Conservation (phyloP, 1,140 invertebrate species). For the honey bee (Apis mellifera) region DNA sequence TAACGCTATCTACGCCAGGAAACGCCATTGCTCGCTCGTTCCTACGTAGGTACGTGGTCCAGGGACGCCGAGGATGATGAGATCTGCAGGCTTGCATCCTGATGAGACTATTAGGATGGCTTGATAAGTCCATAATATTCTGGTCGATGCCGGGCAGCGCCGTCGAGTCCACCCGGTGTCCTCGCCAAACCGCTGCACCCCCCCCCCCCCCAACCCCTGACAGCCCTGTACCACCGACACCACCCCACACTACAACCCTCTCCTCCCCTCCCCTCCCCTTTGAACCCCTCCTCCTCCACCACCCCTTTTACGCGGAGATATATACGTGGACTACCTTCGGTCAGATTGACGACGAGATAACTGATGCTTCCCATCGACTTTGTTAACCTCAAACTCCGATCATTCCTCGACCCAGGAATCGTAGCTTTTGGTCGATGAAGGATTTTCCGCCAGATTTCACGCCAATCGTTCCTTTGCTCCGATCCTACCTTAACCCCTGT, state of each 20-base stretch:
- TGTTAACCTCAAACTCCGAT: constrained; percentile 65
- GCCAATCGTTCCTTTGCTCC: constrained; percentile 39
- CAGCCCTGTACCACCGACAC: not conserved
- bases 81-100: constrained; percentile 80
- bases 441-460: constrained; percentile 42
- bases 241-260: not conserved
- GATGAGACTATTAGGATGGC: constrained; percentile 80
- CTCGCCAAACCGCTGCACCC: constrained; percentile 61
- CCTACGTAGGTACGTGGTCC: constrained; percentile 67
- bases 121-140: constrained; percentile 81
- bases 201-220: constrained; percentile 26
- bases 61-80: constrained; percentile 75
- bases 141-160: constrained; percentile 68
- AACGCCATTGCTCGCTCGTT: constrained; percentile 71
- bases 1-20: constrained; percentile 71
- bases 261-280: not conserved
- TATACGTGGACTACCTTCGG: constrained; percentile 57
- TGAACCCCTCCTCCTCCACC: too few species aligned
- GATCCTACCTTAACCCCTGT: not conserved
- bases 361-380: constrained; percentile 67
- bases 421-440: constrained; percentile 39
- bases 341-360: constrained; percentile 69
- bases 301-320: constrained; percentile 55
- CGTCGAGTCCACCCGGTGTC: constrained; percentile 74
- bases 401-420: constrained; percentile 60